phyloP scores from a whole-genome alignment of 2,888 invertebrate genomes.

The Lumbricus terrestris region DNA sequence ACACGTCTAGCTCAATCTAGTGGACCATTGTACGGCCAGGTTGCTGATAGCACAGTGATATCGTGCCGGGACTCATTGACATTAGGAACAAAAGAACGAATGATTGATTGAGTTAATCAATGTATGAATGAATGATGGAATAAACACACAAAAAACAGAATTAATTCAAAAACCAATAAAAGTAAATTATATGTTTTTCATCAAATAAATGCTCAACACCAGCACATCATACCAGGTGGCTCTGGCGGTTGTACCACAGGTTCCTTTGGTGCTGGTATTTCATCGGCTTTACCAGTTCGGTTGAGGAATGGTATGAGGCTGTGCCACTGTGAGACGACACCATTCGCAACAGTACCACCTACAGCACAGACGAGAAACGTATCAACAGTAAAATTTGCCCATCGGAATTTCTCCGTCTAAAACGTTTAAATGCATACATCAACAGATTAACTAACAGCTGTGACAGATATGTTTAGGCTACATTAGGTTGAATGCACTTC shows the following conservation, averaged over 20 bases:
- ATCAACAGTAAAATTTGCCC: not conserved
- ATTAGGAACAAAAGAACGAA: too few species aligned
- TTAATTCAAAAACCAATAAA: not conserved
- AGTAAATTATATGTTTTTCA: not conserved
- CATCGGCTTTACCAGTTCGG: not conserved
- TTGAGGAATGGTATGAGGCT: not conserved
- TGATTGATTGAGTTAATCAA: not conserved
- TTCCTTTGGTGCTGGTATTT: not conserved
- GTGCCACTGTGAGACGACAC: not conserved
- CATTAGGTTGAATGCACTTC: too few species aligned
- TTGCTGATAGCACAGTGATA: too few species aligned
- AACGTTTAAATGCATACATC: too few species aligned
- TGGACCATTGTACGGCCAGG: not conserved
- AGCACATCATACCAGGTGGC: not conserved
- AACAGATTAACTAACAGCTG: too few species aligned
- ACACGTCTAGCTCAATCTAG: not conserved
- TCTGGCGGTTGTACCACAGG: not conserved
- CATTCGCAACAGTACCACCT: not conserved
- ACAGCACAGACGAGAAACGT: not conserved
- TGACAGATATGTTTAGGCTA: too few species aligned
- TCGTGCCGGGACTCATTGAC: too few species aligned
- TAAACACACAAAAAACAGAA: not conserved
- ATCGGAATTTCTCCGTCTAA: not conserved
- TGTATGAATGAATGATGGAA: not conserved
- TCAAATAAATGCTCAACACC: not conserved